Evolutionary conservation across 1,140 invertebrate species (phyloP), one percentile per base, ranked within the genome.

Genomic region (Rhizoglyphus robini): DNA sequence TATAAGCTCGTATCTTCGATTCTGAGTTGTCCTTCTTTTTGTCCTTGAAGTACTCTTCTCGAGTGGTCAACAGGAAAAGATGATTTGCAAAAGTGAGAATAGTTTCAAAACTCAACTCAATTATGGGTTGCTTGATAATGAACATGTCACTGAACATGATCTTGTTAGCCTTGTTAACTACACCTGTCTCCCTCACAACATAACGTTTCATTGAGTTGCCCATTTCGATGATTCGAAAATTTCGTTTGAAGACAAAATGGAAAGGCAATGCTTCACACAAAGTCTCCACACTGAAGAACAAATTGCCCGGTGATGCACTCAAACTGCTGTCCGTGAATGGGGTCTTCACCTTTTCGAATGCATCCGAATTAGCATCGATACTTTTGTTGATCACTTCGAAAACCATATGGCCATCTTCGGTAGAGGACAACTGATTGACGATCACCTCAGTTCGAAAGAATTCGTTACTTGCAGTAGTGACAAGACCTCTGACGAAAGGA

Each of bases 381-480:
- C 23, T 30, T 63, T 66, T 66, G n/a, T 62, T 61, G 29, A 65
- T 32, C 5, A 59, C 32, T 30, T 65, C 64, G 15, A 65, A 61
- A n/a, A 66, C 30, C 8, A 65, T 31, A 29, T 49, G 2, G 2
- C 46, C 63, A 36, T 64, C 46, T 2, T 64, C 41, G 4, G 15
- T 48, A 5, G 30, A 31, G 1, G 38, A 47, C 25, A 64, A 36
- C n/a, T 38, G 41, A n/a, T 51, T 63, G 18, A 68, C 62, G n/a
- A 73, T 70, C 1, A 77, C 75, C n/a, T 74, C 71, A 8, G 73
- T 72, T 36, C 73, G 69, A 68, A 77, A 75, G 29, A 77, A 69
- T 63, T 74, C 73, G 36, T 61, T 63, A 13, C 75, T 73, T 2
- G 76, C 72, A 5, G 72, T 71, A 48, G 71, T 69, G 13, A 78